Percentiles rank a stretch among this genome's conserved stretches.
Evolutionary conservation across 2,797 vertebrate genomes (phyloP).

Genomic region (Moxostoma hubbsi): DNA sequence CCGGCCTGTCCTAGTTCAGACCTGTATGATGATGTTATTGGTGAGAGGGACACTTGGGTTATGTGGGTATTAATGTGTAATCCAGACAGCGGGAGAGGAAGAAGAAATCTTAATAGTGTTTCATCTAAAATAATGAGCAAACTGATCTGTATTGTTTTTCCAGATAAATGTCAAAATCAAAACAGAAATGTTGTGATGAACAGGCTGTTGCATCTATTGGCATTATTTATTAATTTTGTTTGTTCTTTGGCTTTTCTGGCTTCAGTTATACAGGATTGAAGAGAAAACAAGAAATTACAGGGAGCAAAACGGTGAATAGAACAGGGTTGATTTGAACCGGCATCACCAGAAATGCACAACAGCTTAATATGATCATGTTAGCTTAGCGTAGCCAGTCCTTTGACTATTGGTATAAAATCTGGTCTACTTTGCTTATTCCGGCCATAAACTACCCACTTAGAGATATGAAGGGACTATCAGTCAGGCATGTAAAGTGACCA

Average conservation of each 20-base stretch:
- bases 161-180: constrained; percentile 12
- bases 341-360: background rate
- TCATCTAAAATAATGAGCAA: background rate
- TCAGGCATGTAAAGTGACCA: no score
- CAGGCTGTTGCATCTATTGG: background rate
- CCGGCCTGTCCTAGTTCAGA: constrained; percentile 45
- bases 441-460: no score
- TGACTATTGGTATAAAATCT: background rate
- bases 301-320: no score
- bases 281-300: no score
- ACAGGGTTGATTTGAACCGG: background rate
- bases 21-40: constrained; percentile 75
- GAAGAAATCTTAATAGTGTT: constrained; percentile 33
- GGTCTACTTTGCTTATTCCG: background rate
- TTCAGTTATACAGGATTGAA: background rate
- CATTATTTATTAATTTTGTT: background rate
- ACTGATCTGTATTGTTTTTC: constrained; percentile 4
- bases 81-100: constrained; percentile 1
- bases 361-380: no score
- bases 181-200: constrained; percentile 8
- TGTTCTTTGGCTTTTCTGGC: background rate
- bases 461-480: no score
- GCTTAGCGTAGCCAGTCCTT: background rate
- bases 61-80: constrained; percentile 31
- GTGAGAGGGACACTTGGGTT: constrained; percentile 55